Percentiles rank a stretch among this genome's conserved stretches.
Evolutionary conservation across 92 coral and sea anemone genomes (phyloP).

Genomic region (Actinernus sp.): DNA sequence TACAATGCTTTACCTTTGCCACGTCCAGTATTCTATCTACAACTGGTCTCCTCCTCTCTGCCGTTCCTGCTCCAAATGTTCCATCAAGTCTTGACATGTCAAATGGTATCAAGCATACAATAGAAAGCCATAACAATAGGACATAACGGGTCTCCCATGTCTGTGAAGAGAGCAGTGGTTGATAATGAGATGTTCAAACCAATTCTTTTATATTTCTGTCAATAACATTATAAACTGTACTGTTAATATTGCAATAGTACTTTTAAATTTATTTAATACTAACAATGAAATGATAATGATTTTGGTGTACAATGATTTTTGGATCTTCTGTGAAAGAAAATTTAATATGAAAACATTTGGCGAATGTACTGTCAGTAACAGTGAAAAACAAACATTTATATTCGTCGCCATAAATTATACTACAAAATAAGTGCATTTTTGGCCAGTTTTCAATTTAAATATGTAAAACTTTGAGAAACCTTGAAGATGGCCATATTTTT

Average conservation of each 20-base stretch:
- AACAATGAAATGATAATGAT: no score
- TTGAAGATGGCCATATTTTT: no score
- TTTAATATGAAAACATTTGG: no score
- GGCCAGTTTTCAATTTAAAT: no score
- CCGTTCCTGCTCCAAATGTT: slow-evolving; percentile 31
- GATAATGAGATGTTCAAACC: not conserved
- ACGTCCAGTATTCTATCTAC: slow-evolving; percentile 89
- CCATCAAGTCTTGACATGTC: slow-evolving; percentile 99
- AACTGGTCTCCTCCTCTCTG: slow-evolving; percentile 73
- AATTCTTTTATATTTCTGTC: not conserved
- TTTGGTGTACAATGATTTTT: no score
- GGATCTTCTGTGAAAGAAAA: no score
- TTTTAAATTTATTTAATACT: not conserved
- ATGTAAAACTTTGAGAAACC: no score
- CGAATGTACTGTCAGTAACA: no score
- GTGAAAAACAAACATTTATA: no score
- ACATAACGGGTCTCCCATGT: slow-evolving; percentile 98
- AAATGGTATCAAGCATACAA: slow-evolving; percentile 97
- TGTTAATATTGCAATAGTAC: not conserved
- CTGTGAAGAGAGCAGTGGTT: slow-evolving; percentile 33
- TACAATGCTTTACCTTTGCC: slow-evolving; percentile 68
- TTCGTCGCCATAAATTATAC: no score
- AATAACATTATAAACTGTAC: not conserved
- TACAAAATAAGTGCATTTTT: no score
- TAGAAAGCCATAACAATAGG: slow-evolving; percentile 90